Conservation (phyloP, 37 sponge, comb jelly and placozoan species). For the Haliclona indistincta region DNA sequence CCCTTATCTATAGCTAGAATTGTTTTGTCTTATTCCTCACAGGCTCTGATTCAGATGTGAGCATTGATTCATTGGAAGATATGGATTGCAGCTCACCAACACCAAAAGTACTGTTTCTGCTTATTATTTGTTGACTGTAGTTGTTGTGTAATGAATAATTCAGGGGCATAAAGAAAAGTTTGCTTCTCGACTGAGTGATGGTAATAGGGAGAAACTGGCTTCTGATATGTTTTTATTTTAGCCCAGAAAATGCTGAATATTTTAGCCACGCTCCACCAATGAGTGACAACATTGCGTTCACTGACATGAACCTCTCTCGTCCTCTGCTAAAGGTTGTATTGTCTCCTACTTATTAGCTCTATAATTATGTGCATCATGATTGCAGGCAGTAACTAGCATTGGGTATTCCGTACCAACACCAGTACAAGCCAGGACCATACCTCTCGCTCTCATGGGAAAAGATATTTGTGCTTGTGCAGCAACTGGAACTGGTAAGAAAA, state of each 20-base stretch:
- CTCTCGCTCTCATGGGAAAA: conserved; percentile 97
- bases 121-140: no score
- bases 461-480: conserved; percentile 99
- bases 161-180: no score
- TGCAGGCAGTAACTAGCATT: conserved; percentile 73
- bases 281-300: conserved; percentile 64
- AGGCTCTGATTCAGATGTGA: no score
- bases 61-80: no score
- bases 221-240: no score
- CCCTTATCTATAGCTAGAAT: no score
- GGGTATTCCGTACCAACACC: conserved; percentile 96
- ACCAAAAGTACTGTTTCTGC: no score
- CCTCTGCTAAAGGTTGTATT: conserved; percentile 84
- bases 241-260: conserved; percentile 27
- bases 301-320: conserved; percentile 96
- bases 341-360: not conserved
- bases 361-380: not conserved
- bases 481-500: conserved; percentile 91
- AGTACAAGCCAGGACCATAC: conserved; percentile 91
- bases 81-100: no score
- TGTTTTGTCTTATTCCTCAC: no score
- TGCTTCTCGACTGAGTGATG: no score
- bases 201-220: no score
- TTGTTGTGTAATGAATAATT: no score
- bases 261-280: conserved; percentile 76